phyloP scores from a whole-genome alignment of 2,113 vertebrate genomes.

The Perccottus glenii region DNA sequence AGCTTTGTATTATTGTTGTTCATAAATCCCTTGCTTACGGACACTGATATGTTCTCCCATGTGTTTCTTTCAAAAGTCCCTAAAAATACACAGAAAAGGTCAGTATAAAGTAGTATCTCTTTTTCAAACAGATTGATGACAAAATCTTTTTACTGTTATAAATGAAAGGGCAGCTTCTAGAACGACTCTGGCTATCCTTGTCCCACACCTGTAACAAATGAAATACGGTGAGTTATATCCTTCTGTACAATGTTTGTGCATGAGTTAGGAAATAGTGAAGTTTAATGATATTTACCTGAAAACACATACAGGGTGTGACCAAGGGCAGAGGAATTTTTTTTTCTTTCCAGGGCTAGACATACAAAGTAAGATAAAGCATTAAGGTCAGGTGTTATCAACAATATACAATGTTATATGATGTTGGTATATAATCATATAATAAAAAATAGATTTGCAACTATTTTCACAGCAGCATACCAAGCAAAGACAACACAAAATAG shows the following conservation, averaged over 20 bases:
- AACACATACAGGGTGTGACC: constrained; percentile 74
- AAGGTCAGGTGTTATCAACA: no score
- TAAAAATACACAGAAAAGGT: constrained; percentile 17
- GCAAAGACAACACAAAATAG: background rate
- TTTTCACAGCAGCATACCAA: background rate
- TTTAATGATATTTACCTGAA: constrained; percentile 65
- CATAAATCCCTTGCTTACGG: constrained; percentile 41
- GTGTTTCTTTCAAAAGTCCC: constrained; percentile 51
- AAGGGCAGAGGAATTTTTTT: constrained; percentile 59
- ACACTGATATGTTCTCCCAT: constrained; percentile 59
- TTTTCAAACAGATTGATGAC: background rate
- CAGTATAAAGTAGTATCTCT: background rate
- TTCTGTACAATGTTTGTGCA: background rate
- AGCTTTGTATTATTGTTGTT: constrained; percentile 30
- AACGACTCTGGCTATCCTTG: constrained; percentile 21
- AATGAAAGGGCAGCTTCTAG: constrained; percentile 66
- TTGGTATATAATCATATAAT: background rate
- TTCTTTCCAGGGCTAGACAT: constrained; percentile 41
- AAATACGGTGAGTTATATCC: constrained; percentile 4
- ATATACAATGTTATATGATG: background rate
- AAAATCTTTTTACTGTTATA: constrained; percentile 28
- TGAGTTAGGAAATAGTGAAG: background rate
- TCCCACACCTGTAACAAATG: constrained; percentile 57
- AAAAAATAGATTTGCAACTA: no score
- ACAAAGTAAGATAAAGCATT: background rate